These are phyloP conservation scores for Prosapia bicincta DNA, from an alignment of 2,888 invertebrate genomes.

Conservation along the genomic window DNA sequence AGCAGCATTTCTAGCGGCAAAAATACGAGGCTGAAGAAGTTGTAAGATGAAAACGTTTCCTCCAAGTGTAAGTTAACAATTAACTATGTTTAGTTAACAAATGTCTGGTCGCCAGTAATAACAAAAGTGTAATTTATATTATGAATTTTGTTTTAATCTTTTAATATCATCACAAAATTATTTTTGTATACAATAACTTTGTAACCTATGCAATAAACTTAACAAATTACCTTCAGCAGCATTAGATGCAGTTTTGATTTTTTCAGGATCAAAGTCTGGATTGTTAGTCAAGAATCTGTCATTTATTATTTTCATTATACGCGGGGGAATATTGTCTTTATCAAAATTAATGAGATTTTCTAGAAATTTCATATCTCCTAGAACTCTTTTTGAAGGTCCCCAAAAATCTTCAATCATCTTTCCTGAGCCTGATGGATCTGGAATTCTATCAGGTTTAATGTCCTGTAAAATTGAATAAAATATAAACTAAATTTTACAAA, in stretches of 20 bases:
- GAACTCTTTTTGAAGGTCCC: constrained; percentile 82
- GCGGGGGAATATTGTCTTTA: constrained; percentile 86
- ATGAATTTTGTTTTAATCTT: too few species aligned
- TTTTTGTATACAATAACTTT: too few species aligned
- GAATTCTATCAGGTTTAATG: constrained; percentile 82
- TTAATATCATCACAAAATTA: too few species aligned
- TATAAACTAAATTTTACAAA: too few species aligned
- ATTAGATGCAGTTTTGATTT: constrained; percentile 79
- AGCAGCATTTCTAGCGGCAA: too few species aligned
- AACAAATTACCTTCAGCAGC: constrained; percentile 90
- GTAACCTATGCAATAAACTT: too few species aligned
- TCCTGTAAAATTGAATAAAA: constrained; percentile 53
- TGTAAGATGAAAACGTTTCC: too few species aligned
- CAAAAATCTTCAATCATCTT: constrained; percentile 86
- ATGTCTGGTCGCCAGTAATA: too few species aligned
- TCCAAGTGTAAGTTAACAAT: too few species aligned
- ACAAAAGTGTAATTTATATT: too few species aligned
- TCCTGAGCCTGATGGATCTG: constrained; percentile 78
- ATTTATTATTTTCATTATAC: constrained; percentile 78
- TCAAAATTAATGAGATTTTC: constrained; percentile 84
- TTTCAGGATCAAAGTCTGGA: constrained; percentile 88
- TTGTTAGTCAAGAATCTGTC: constrained; percentile 71
- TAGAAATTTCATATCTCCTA: constrained; percentile 90
- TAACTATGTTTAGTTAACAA: too few species aligned
- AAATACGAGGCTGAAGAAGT: too few species aligned